phyloP scores from a whole-genome alignment of 1,140 invertebrate genomes.

The Trinorchestia longiramus region DNA sequence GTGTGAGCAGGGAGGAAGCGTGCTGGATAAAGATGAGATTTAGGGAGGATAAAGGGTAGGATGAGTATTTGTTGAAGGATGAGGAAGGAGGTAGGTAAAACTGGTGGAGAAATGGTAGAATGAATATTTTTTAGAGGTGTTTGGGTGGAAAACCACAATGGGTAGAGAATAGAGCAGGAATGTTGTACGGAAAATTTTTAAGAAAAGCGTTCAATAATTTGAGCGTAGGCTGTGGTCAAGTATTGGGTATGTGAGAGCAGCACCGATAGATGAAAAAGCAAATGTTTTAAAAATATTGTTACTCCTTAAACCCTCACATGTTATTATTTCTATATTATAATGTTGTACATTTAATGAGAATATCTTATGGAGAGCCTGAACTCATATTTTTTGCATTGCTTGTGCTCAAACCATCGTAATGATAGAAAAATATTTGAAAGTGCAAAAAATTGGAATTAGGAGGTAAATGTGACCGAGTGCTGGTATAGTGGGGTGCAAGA shows the following conservation, averaged over 20 bases:
- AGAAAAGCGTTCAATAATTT: too few relatives aligned
- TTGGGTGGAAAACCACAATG: background rate
- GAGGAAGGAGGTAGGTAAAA: background rate
- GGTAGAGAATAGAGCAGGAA: background rate
- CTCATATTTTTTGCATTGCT: background rate
- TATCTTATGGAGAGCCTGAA: too few relatives aligned
- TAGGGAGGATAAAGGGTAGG: background rate
- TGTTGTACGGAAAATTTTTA: too few relatives aligned
- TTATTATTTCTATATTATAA: background rate
- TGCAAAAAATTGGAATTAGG: background rate
- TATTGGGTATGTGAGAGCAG: too few relatives aligned
- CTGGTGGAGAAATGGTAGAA: background rate
- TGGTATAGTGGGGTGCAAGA: background rate
- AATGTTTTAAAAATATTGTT: background rate
- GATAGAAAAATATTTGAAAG: background rate
- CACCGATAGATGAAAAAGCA: too few relatives aligned
- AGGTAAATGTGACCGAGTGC: background rate
- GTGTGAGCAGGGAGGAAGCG: background rate
- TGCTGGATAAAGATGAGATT: background rate
- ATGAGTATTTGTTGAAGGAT: background rate
- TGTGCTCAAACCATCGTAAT: background rate
- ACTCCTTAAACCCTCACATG: background rate
- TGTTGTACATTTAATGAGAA: too few relatives aligned
- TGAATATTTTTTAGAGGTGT: background rate
- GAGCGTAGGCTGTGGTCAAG: too few relatives aligned